Conservation (phyloP, 2,888 invertebrate genomes). For the Himalopsyche tibetana region DNA sequence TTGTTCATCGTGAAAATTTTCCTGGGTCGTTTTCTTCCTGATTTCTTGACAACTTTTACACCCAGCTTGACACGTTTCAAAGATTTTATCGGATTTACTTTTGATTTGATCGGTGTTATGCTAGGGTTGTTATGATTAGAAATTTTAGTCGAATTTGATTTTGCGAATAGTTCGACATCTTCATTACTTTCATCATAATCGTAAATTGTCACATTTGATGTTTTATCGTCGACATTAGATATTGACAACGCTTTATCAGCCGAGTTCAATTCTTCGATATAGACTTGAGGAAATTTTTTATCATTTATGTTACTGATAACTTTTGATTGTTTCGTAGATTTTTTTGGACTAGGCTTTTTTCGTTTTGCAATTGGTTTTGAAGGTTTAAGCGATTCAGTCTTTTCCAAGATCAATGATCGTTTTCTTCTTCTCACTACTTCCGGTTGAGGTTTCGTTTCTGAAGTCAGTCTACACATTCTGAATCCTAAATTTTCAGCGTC, state of each 20-base stretch:
- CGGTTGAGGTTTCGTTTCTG: constrained; percentile 16
- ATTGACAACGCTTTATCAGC: background rate
- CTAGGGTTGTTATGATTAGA: background rate
- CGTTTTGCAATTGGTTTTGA: background rate
- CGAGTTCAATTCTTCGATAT: constrained; percentile 38
- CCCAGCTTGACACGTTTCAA: background rate
- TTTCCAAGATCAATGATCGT: constrained; percentile 35
- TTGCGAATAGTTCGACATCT: constrained; percentile 41
- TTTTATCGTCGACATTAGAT: background rate
- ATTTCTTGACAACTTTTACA: background rate
- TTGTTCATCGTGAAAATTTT: background rate
- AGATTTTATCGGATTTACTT: background rate
- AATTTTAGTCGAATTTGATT: constrained; percentile 2
- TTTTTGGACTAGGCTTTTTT: constrained; percentile 12
- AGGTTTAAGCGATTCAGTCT: constrained; percentile 18
- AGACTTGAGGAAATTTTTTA: constrained; percentile 6
- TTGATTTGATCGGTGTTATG: background rate
- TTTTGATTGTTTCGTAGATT: background rate
- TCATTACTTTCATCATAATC: constrained; percentile 52
- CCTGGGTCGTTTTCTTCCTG: background rate
- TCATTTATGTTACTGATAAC: background rate
- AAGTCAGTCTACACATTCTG: constrained; percentile 79
- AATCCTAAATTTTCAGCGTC: constrained; percentile 77
- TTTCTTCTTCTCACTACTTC: constrained; percentile 6
- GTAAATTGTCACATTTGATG: constrained; percentile 43